These are phyloP conservation scores for Liopterus haemorrhoidalis DNA, from an alignment of 2,888 invertebrate genomes.

Conservation along the genomic window DNA sequence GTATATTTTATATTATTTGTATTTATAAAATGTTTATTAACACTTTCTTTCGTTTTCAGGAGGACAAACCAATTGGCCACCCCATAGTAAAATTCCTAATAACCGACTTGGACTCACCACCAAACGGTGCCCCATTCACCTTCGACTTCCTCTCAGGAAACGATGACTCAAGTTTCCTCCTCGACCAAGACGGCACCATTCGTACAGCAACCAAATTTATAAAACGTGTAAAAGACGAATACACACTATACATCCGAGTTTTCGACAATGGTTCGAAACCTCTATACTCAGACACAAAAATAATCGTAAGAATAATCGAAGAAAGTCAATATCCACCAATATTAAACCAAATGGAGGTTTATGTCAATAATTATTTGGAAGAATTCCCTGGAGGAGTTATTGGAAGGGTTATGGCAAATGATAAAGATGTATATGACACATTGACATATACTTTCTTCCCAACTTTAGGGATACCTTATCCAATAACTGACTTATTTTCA, in stretches of 20 bases:
- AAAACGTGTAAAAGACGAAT: constrained; percentile 74
- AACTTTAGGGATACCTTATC: constrained; percentile 54
- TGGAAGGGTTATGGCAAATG: constrained; percentile 80
- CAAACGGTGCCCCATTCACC: constrained; percentile 84
- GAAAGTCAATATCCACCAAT: constrained; percentile 91
- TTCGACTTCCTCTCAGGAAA: constrained; percentile 87
- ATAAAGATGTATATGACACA: constrained; percentile 88
- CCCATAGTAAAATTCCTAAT: constrained; percentile 74
- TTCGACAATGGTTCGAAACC: constrained; percentile 92
- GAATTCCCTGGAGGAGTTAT: constrained; percentile 85
- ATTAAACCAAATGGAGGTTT: constrained; percentile 78
- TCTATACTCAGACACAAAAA: constrained; percentile 78
- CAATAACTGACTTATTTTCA: constrained; percentile 66
- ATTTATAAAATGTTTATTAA: constrained; percentile 9
- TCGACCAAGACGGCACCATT: constrained; percentile 79
- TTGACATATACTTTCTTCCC: constrained; percentile 66
- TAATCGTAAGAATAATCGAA: constrained; percentile 76
- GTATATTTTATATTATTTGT: neutral
- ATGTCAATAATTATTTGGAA: constrained; percentile 81
- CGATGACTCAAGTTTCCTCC: constrained; percentile 74
- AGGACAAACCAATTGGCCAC: constrained; percentile 80
- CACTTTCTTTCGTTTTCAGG: constrained; percentile 50
- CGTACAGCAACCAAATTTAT: constrained; percentile 80
- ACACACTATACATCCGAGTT: constrained; percentile 77
- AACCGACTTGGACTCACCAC: constrained; percentile 76